Evolutionary conservation across 1,140 invertebrate genomes (phyloP).

Genomic region (Brachystomella parvula): DNA sequence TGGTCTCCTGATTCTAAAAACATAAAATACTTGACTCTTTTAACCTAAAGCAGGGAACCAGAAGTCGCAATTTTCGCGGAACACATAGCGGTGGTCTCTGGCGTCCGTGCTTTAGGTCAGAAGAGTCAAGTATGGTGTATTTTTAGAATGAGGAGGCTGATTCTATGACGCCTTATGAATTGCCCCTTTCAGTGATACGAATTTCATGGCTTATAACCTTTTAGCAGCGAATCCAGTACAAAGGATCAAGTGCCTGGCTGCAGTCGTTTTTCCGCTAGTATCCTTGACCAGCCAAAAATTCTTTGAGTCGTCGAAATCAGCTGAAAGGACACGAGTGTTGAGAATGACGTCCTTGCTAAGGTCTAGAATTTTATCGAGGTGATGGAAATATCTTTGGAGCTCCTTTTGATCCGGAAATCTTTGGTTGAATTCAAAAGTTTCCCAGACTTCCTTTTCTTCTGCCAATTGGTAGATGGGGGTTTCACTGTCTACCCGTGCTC

Average conservation of each 20-base stretch:
- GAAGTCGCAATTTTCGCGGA: too few relatives aligned
- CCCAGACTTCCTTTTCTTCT: background rate
- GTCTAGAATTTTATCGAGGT: background rate
- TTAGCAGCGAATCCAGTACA: constrained; percentile 11
- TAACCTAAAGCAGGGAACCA: too few relatives aligned
- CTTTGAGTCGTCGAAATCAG: background rate
- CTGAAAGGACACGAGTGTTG: constrained; percentile 7
- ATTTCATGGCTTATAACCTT: too few relatives aligned
- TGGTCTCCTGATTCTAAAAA: too few relatives aligned
- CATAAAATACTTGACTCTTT: too few relatives aligned
- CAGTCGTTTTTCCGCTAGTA: background rate
- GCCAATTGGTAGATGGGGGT: constrained; percentile 11
- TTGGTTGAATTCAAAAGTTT: constrained; percentile 7
- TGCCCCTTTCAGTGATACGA: too few relatives aligned
- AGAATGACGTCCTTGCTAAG: background rate
- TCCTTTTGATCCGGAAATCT: constrained; percentile 14
- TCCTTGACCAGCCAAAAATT: background rate
- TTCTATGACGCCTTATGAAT: too few relatives aligned
- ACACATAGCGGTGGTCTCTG: too few relatives aligned
- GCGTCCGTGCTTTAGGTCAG: too few relatives aligned
- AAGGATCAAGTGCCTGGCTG: constrained; percentile 1
- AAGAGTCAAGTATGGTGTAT: too few relatives aligned
- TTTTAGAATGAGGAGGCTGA: too few relatives aligned
- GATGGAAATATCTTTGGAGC: background rate
- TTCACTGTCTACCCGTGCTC: constrained; percentile 10